Conservation (phyloP, 2,888 invertebrate species). For the Sclerodermus sp. region DNA sequence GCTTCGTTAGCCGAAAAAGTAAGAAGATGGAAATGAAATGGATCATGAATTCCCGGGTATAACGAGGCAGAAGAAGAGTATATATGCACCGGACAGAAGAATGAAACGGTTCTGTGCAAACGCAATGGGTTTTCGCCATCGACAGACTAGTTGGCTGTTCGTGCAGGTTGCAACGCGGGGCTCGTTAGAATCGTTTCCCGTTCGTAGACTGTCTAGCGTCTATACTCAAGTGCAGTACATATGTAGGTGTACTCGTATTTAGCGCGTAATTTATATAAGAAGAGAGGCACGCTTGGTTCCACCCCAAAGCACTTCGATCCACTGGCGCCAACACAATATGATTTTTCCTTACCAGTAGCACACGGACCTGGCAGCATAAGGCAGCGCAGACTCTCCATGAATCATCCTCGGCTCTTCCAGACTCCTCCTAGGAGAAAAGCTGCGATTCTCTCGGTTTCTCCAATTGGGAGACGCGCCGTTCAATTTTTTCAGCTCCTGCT, state of each 20-base stretch:
- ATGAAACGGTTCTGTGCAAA: neutral
- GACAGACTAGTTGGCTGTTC: slow-evolving; percentile 13
- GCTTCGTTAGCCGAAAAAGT: too few species aligned
- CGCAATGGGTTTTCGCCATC: slow-evolving; percentile 32
- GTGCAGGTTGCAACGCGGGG: slow-evolving; percentile 9
- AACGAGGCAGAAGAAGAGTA: too few species aligned
- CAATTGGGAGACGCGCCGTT: too few species aligned
- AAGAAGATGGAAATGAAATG: too few species aligned
- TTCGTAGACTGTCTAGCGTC: slow-evolving; percentile 19
- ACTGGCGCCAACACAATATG: slow-evolving; percentile 39
- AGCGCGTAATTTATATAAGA: slow-evolving; percentile 56
- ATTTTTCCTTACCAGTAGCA: neutral
- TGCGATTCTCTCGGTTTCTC: too few species aligned
- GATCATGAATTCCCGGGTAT: too few species aligned
- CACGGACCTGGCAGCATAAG: neutral
- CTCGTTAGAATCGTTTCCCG: slow-evolving; percentile 39
- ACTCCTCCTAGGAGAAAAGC: too few species aligned
- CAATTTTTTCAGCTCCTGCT: too few species aligned
- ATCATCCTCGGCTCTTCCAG: too few species aligned
- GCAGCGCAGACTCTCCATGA: too few species aligned
- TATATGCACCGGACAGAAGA: neutral
- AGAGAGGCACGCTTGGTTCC: slow-evolving; percentile 55
- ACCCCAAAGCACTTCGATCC: slow-evolving; percentile 55
- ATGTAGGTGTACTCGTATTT: slow-evolving; percentile 42
- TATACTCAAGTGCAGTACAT: slow-evolving; percentile 2